Base-by-base conservation (phyloP, 37 sponge, comb jelly and placozoan genomes). In the Cliona cf. orientalis region DNA sequence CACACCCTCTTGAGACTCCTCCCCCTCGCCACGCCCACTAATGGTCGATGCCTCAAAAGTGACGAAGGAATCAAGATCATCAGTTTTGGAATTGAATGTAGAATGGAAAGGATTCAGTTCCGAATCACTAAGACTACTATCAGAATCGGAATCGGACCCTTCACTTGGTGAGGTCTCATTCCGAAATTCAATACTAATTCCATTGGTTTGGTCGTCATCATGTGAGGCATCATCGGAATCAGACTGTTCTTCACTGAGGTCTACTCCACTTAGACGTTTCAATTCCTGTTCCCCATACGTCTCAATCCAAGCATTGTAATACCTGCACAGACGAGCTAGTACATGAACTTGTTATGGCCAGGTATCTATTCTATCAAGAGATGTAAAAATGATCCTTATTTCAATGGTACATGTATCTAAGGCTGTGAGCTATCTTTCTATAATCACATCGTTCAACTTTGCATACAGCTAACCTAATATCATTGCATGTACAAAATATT, bases 261-360 rank as follows among this genome's bases (percentile, higher is more conserved):
- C n/a, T n/a, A n/a, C n/a, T n/a, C 40, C 79, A 22, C 49, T 60
- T 23, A 64, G 49, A 55, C 32, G 38, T 33, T 58, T 73, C 7
- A 71, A 55, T 0, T 88, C 86, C 40, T 76, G 78, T 5, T 66
- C 66, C 53, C 82, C 22, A 42, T 82, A 83, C 25, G 83, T 86
- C 73, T 95, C 96, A 31, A 95, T 92, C 96, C 96, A 95, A 1
- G 96, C 89, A 78, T 95, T 95, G 76, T 83, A 95, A 64, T 95
- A 95, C 40, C 91, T 93, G 49, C 2, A 42, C n/a, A n/a, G n/a
- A n/a, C n/a, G n/a, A n/a, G n/a, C n/a, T n/a, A n/a, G n/a, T n/a
- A n/a, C n/a, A n/a, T n/a, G n/a, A n/a, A n/a, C n/a, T n/a, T n/a
- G n/a, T n/a, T n/a, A n/a, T n/a, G n/a, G n/a, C n/a, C n/a, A n/a